A percentile compares a stretch with the other conserved stretches of the same genome.
Evolutionary conservation across 1,140 invertebrate genomes (phyloP).

Genomic region (Penaeus indicus): DNA sequence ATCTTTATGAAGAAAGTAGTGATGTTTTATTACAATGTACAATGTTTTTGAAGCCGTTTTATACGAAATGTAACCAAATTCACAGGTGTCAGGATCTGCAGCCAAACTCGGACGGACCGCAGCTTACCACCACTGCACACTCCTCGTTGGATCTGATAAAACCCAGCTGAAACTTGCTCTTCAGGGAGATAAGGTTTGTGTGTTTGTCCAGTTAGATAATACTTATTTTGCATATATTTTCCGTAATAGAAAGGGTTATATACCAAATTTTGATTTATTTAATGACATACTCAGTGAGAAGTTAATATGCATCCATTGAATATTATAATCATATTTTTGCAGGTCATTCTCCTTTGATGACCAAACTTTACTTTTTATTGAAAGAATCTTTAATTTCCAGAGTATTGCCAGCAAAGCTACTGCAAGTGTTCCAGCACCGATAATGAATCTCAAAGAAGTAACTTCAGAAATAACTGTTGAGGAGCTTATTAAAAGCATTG

Average conservation of each 20-base stretch:
- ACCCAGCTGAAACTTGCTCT: conserved; percentile 74
- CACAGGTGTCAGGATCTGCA: conserved; percentile 86
- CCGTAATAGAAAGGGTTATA: no score
- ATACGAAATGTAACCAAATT: not conserved
- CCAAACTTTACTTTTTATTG: not conserved
- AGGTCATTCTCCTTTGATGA: not conserved
- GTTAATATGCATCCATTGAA: no score
- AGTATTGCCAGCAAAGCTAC: conserved; percentile 85
- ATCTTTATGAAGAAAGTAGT: no score
- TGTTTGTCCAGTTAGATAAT: not conserved
- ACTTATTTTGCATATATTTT: no score
- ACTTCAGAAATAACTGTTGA: conserved; percentile 80
- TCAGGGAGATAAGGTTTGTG: conserved; percentile 67
- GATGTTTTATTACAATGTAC: no score
- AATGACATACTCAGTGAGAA: no score
- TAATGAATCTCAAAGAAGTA: conserved; percentile 83
- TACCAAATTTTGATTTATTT: no score
- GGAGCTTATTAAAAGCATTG: conserved; percentile 69
- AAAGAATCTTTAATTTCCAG: conserved; percentile 70
- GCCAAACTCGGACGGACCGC: conserved; percentile 87
- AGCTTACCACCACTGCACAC: conserved; percentile 95
- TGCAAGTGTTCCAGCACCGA: conserved; percentile 81
- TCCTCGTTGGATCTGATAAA: conserved; percentile 88
- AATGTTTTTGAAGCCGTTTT: not conserved
- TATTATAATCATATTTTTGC: no score